These are phyloP conservation scores for Rhinoptilus africanus DNA, from an alignment of 2,113 vertebrate genomes.

Conservation along the genomic window DNA sequence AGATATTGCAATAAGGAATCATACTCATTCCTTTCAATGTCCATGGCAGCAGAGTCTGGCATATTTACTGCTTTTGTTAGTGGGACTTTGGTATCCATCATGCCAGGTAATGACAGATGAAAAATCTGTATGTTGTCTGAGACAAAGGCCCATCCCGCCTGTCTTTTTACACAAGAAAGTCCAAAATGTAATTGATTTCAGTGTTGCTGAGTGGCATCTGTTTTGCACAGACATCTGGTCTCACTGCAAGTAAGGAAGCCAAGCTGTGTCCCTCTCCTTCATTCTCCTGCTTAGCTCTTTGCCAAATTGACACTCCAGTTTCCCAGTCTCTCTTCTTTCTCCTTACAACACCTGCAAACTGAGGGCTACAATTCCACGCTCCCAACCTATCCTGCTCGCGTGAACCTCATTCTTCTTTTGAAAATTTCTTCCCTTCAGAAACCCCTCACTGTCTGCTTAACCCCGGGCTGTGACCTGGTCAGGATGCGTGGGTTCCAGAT, in stretches of 20 bases:
- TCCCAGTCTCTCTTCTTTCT: not conserved
- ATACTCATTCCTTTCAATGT: not conserved
- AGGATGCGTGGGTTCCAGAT: not conserved
- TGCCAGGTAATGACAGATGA: not conserved
- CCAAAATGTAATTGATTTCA: not conserved
- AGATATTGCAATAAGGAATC: not conserved
- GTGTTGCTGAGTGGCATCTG: not conserved
- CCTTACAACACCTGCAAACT: not conserved
- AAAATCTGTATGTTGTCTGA: not conserved
- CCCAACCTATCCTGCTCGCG: fast-evolving
- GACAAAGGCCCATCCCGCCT: not conserved
- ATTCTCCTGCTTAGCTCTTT: not conserved
- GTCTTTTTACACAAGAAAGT: not conserved
- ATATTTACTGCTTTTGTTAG: not conserved
- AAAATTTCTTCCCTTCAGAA: not conserved
- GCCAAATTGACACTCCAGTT: not conserved
- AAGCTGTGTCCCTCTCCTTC: not conserved
- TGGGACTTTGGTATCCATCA: not conserved
- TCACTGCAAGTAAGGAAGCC: not conserved
- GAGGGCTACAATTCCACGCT: not conserved
- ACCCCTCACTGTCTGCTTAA: fast-evolving
- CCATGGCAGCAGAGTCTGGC: not conserved
- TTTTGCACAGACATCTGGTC: not conserved
- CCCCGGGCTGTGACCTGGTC: not conserved
- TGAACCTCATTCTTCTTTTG: not conserved